Percentiles rank a stretch among this genome's conserved stretches.
Conservation (phyloP, 2,888 invertebrate genomes). For the Patella pellucida region DNA sequence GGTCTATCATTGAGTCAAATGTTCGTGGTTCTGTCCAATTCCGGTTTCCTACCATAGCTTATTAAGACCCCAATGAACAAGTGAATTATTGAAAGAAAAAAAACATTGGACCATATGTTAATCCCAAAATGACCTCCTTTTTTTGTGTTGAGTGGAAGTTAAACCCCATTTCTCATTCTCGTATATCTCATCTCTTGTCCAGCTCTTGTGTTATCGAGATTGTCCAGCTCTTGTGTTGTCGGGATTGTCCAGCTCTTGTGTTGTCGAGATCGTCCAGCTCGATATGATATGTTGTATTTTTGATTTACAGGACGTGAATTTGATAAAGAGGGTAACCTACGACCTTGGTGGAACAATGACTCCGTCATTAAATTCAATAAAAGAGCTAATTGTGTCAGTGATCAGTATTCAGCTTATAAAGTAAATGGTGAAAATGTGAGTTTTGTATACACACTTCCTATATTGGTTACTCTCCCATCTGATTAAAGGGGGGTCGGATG, state of each 20-base stretch:
- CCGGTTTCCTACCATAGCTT: too few species aligned
- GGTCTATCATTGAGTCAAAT: too few species aligned
- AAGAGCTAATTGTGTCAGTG: slow-evolving; percentile 60
- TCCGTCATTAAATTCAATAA: slow-evolving; percentile 58
- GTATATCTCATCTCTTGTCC: too few species aligned
- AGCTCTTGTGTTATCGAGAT: not conserved
- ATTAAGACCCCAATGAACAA: too few species aligned
- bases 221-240: not conserved
- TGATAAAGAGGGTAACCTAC: slow-evolving; percentile 66
- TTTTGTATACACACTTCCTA: not conserved
- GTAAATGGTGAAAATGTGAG: slow-evolving; percentile 72
- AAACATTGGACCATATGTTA: too few species aligned
- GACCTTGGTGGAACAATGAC: slow-evolving; percentile 66
- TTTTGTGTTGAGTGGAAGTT: too few species aligned
- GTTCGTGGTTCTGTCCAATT: too few species aligned
- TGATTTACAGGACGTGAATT: slow-evolving; percentile 58
- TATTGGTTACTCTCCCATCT: too few species aligned
- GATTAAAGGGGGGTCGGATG: too few species aligned
- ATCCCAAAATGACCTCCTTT: too few species aligned
- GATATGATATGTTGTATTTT: not conserved
- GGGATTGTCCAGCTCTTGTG: not conserved
- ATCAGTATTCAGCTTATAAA: slow-evolving; percentile 87
- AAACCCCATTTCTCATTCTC: too few species aligned
- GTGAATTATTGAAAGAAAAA: too few species aligned
- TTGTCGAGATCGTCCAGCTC: not conserved